Conservation (phyloP, 2,888 invertebrate species). For the Sesia apiformis region DNA sequence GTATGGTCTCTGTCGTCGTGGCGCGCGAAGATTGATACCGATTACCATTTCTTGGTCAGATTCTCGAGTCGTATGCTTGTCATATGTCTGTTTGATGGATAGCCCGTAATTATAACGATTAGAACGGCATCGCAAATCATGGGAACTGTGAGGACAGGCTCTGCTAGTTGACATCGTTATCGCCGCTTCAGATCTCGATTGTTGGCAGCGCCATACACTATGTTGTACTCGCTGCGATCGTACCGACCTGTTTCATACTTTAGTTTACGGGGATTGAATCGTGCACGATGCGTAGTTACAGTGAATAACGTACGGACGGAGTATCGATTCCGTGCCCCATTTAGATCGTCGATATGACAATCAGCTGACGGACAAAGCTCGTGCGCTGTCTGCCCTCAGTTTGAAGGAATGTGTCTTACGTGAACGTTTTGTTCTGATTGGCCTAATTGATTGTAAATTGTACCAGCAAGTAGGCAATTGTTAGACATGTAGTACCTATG, state of each 20-base stretch:
- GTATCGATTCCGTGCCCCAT: constrained; percentile 60
- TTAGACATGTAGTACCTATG: not conserved
- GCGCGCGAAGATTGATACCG: constrained; percentile 39
- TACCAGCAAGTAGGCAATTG: not conserved
- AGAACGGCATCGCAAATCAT: constrained; percentile 69
- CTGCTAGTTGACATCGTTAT: constrained; percentile 65
- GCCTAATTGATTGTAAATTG: constrained; percentile 18
- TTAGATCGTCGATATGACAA: constrained; percentile 61
- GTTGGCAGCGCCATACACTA: constrained; percentile 34
- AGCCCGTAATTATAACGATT: constrained; percentile 68
- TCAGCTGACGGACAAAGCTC: constrained; percentile 52
- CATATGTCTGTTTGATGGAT: constrained; percentile 65
- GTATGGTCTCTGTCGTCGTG: constrained; percentile 16
- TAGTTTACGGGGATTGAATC: constrained; percentile 50
- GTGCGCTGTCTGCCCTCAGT: constrained; percentile 37
- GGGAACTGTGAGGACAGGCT: constrained; percentile 62
- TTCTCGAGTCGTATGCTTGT: constrained; percentile 40
- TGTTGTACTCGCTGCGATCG: not conserved
- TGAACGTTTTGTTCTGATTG: constrained; percentile 29
- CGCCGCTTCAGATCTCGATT: constrained; percentile 61
- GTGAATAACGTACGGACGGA: constrained; percentile 39
- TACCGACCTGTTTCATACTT: constrained; percentile 35
- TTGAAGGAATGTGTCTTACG: constrained; percentile 44
- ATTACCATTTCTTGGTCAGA: constrained; percentile 41
- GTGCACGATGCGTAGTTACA: constrained; percentile 47